These are phyloP conservation scores for Hydroisotoma schaefferi DNA, from an alignment of 2,888 invertebrate species.

Conservation along the genomic window DNA sequence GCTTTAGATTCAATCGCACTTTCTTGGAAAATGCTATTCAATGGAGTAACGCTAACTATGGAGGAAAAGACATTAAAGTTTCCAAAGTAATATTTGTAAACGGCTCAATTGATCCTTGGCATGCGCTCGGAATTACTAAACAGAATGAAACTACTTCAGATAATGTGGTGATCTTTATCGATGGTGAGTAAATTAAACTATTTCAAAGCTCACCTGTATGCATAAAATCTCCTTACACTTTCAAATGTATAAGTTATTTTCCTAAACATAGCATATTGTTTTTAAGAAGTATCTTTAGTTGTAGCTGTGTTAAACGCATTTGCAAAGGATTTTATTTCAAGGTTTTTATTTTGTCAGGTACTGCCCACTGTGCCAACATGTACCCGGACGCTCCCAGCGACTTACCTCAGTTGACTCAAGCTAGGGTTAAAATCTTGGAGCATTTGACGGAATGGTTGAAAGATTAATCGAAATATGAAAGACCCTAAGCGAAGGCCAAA, in stretches of 20 bases:
- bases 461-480: too few relatives aligned
- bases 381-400: constrained; percentile 58
- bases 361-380: constrained; percentile 94
- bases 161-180: constrained; percentile 53
- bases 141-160: constrained; percentile 50
- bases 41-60: constrained; percentile 56
- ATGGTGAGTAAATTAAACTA: constrained; percentile 49
- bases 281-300: background rate
- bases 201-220: too few relatives aligned
- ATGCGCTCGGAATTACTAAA: constrained; percentile 53
- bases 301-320: constrained; percentile 6
- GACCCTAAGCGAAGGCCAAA: too few relatives aligned
- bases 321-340: constrained; percentile 11
- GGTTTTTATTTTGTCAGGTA: constrained; percentile 60
- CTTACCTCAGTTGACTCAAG: constrained; percentile 63
- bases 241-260: too few relatives aligned
- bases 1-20: constrained; percentile 49
- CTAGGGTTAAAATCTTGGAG: constrained; percentile 63
- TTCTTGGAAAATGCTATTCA: constrained; percentile 51
- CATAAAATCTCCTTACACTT: too few relatives aligned
- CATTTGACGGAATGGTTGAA: constrained; percentile 61
- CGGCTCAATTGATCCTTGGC: constrained; percentile 58
- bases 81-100: constrained; percentile 54
- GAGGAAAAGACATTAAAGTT: constrained; percentile 51
- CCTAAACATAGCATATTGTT: background rate